phyloP scores from a whole-genome alignment of 2,113 vertebrate genomes.

The Pavo muticus region DNA sequence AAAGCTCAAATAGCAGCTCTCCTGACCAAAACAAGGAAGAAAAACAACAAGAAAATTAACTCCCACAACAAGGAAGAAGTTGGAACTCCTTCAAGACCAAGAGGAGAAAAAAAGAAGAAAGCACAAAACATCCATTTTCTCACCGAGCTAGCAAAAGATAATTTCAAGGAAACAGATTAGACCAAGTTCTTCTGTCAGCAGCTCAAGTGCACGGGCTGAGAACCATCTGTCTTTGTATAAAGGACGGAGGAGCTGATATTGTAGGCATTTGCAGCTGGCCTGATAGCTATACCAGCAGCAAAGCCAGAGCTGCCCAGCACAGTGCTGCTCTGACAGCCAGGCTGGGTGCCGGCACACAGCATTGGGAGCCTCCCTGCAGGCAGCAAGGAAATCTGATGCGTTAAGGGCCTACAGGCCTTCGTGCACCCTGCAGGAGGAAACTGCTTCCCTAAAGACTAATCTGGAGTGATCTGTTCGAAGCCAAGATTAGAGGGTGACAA shows the following conservation, averaged over 20 bases:
- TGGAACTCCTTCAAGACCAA: background rate
- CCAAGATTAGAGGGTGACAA: background rate
- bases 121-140: background rate
- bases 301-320: background rate
- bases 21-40: background rate
- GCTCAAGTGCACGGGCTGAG: background rate
- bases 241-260: background rate
- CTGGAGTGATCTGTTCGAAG: background rate
- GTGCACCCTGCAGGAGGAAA: background rate
- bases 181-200: background rate
- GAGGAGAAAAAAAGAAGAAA: background rate
- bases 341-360: accelerated
- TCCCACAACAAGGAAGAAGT: background rate
- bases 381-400: background rate
- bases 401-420: background rate
- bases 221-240: background rate
- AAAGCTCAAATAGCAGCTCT: background rate
- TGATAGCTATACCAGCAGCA: background rate
- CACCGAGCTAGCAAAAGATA: background rate
- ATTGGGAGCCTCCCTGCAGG: background rate
- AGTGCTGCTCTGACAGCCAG: accelerated
- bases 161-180: background rate
- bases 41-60: background rate
- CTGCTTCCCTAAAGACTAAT: background rate
- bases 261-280: background rate